Evolutionary conservation across 1,140 invertebrate species (phyloP).

Genomic region (Lepidurus couesii): DNA sequence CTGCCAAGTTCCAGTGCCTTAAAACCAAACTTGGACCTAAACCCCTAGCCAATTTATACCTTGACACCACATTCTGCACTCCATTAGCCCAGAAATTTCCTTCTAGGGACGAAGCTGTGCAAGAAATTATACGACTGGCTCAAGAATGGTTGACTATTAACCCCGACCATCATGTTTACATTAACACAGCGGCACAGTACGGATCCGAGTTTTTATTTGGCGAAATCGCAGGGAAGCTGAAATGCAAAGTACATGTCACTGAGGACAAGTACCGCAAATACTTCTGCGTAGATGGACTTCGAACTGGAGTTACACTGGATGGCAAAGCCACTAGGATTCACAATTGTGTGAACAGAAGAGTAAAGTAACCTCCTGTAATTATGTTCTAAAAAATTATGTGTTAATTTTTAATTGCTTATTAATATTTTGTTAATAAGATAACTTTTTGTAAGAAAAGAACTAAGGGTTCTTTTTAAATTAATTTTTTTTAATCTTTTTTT

Average conservation of each 20-base stretch:
- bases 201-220: not conserved
- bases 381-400: not conserved
- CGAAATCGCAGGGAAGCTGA: not conserved
- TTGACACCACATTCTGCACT: not conserved
- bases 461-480: not conserved
- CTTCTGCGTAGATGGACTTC: not conserved
- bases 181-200: not conserved
- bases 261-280: not conserved
- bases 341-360: not conserved
- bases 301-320: not conserved
- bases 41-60: not conserved
- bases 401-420: not conserved
- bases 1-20: constrained; percentile 9
- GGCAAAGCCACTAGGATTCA: not conserved
- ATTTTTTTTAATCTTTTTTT: not conserved
- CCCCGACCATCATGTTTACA: not conserved
- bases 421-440: too few relatives aligned
- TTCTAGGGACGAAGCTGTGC: not conserved
- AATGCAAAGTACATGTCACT: not conserved
- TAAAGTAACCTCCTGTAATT: not conserved
- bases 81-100: not conserved
- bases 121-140: not conserved
- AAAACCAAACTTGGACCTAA: not conserved
- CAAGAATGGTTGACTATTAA: not conserved
- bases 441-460: too few relatives aligned